phyloP scores from a whole-genome alignment of 2,113 vertebrate genomes.

The Calcarius ornatus region DNA sequence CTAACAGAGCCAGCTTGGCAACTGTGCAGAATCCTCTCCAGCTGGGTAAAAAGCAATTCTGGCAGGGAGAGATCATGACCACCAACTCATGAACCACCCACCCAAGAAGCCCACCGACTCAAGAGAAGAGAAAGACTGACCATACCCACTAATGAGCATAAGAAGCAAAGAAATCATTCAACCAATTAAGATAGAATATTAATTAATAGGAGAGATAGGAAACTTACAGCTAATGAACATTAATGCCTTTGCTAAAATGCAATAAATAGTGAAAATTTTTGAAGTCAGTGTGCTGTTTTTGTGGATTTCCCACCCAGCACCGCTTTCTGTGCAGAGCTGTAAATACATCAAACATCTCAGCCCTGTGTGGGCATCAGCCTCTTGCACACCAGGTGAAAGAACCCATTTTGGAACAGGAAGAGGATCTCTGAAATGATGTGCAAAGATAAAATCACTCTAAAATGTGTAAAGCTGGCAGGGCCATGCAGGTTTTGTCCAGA shows the following conservation, averaged over 20 bases:
- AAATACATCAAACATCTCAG: not conserved
- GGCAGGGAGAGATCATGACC: fast-evolving
- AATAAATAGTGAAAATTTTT: not conserved
- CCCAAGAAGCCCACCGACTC: fast-evolving
- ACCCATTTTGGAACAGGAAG: not conserved
- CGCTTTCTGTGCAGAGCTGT: fast-evolving
- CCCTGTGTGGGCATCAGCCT: not conserved
- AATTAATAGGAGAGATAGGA: not conserved
- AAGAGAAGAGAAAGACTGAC: not conserved
- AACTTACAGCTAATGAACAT: not conserved
- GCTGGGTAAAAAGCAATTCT: not conserved
- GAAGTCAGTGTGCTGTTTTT: not conserved
- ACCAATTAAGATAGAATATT: not conserved
- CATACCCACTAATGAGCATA: not conserved
- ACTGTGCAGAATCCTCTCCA: not conserved
- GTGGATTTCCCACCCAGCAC: not conserved
- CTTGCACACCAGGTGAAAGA: not conserved
- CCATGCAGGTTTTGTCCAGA: not conserved
- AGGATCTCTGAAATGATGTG: not conserved
- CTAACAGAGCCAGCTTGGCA: not conserved
- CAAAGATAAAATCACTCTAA: not conserved
- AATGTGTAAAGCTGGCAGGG: not conserved
- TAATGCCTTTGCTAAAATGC: not conserved
- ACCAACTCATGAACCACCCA: fast-evolving
- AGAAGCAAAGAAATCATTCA: not conserved